These are phyloP conservation scores for Ptychobarbus kaznakovi DNA, from an alignment of 2,797 vertebrate species.

Conservation along the genomic window DNA sequence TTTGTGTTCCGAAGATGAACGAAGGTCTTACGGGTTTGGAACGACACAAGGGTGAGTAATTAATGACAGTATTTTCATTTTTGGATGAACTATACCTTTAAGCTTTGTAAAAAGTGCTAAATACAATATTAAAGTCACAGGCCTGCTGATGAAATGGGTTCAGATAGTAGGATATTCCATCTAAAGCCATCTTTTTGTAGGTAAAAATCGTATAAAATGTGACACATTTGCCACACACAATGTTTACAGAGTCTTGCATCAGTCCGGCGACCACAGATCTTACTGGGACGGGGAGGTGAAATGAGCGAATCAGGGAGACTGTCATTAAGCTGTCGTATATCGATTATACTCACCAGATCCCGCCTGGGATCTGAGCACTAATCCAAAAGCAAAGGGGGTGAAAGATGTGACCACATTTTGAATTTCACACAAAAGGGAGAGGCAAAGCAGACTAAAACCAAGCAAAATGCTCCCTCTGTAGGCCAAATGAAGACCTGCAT, in stretches of 20 bases:
- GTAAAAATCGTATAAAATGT: not conserved
- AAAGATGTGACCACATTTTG: constrained; percentile 47
- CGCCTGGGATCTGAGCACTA: constrained; percentile 48
- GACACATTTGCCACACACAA: not conserved
- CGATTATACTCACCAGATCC: constrained; percentile 60
- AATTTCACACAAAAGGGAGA: constrained; percentile 36
- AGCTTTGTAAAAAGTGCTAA: not conserved
- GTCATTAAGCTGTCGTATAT: constrained; percentile 66
- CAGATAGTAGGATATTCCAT: not conserved
- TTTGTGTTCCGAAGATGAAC: not conserved
- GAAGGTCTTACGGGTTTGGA: too few species aligned
- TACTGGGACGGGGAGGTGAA: constrained; percentile 7
- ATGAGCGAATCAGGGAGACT: constrained; percentile 63
- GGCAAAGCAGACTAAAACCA: constrained; percentile 39
- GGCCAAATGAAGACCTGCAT: constrained; percentile 52
- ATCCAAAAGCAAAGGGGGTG: constrained; percentile 31
- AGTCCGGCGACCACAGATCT: constrained; percentile 14
- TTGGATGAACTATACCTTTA: not conserved
- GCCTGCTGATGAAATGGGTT: not conserved
- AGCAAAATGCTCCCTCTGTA: constrained; percentile 78
- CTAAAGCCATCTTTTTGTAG: not conserved
- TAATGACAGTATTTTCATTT: not conserved
- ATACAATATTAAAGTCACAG: not conserved
- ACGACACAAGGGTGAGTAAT: too few species aligned
- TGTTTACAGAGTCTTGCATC: constrained; percentile 16